Percentiles rank a stretch among this genome's conserved stretches.
These are phyloP conservation scores for Brachycybe producta DNA, from an alignment of 2,888 invertebrate species.

Conservation along the genomic window DNA sequence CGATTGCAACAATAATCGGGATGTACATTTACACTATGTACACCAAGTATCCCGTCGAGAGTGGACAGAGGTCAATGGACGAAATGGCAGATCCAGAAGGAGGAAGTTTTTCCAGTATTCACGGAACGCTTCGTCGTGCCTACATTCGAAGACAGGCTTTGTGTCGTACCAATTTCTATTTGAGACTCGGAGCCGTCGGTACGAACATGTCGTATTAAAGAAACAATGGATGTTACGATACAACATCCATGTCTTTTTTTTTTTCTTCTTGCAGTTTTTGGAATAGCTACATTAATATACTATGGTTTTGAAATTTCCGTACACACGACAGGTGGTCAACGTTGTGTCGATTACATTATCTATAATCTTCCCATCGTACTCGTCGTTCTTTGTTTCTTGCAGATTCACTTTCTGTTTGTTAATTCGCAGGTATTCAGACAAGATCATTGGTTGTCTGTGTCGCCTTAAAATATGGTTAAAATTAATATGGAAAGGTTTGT, in stretches of 20 bases:
- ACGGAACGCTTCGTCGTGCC: slow-evolving; percentile 40
- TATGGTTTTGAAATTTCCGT: slow-evolving; percentile 45
- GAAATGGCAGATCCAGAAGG: slow-evolving; percentile 6
- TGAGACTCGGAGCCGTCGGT: slow-evolving; percentile 32
- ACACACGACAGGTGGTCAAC: slow-evolving; percentile 36
- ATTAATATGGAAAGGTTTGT: not conserved
- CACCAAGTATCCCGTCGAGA: not conserved
- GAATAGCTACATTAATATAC: slow-evolving; percentile 42
- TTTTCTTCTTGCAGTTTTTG: slow-evolving; percentile 36
- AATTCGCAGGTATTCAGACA: slow-evolving; percentile 42
- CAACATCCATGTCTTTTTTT: not conserved
- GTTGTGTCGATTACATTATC: slow-evolving; percentile 35
- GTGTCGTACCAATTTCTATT: slow-evolving; percentile 39
- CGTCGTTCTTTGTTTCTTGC: slow-evolving; percentile 43
- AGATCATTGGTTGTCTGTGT: not conserved
- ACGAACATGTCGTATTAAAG: slow-evolving; percentile 18
- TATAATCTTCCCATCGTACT: slow-evolving; percentile 44
- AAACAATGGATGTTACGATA: not conserved
- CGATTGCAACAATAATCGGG: slow-evolving; percentile 10
- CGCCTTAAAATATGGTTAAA: not conserved
- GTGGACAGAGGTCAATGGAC: not conserved
- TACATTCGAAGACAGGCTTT: slow-evolving; percentile 40
- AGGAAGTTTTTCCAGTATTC: slow-evolving; percentile 10
- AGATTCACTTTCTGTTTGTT: slow-evolving; percentile 46
- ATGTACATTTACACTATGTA: slow-evolving; percentile 13